Conservation (phyloP, 64 coral and sea anemone genomes). For the Porites lutea region DNA sequence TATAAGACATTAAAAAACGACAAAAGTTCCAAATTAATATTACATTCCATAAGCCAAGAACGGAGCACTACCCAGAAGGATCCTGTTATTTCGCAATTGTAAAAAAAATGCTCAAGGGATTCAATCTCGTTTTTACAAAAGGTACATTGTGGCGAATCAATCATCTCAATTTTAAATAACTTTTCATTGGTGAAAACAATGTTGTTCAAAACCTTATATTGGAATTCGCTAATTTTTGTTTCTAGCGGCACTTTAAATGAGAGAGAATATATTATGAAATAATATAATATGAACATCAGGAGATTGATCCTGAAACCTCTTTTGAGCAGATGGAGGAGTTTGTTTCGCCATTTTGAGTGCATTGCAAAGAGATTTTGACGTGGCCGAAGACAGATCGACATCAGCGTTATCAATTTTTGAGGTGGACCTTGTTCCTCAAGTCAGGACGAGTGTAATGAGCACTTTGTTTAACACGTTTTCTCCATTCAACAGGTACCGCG, state of each 20-base stretch:
- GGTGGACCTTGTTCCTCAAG: neutral
- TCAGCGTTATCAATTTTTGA: neutral
- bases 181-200: slow-evolving; percentile 29
- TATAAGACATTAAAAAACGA: neutral
- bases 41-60: neutral
- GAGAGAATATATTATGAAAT: neutral
- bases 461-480: neutral
- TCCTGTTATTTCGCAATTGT: neutral
- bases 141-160: neutral
- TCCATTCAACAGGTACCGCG: slow-evolving; percentile 2
- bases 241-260: slow-evolving; percentile 13
- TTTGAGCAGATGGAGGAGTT: slow-evolving; percentile 2
- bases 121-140: neutral
- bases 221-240: slow-evolving; percentile 28
- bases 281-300: neutral
- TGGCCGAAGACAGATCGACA: neutral
- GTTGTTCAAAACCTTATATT: slow-evolving; percentile 29
- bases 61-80: too few species aligned
- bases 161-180: neutral
- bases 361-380: slow-evolving; percentile 3
- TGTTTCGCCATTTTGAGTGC: neutral
- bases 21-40: neutral
- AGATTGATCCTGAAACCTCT: neutral
- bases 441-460: neutral
- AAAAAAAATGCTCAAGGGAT: neutral